Base-by-base conservation (phyloP, 2,888 invertebrate species). In the Rosalia funebris region DNA sequence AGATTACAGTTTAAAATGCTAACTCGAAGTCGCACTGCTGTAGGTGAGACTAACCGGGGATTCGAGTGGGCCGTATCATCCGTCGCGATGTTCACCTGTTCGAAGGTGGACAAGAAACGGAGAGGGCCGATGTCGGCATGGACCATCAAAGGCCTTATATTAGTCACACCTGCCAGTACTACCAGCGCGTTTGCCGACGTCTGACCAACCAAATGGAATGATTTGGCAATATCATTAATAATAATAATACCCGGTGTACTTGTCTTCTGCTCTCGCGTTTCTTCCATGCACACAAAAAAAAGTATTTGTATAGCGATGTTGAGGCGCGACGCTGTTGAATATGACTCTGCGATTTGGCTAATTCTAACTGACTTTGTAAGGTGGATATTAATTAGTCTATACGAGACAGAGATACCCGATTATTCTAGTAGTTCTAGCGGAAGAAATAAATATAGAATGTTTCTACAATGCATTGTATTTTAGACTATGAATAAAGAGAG, bases 141-240 rank as follows among this genome's bases (percentile, higher is more conserved):
- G 65, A 62, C 65, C 70, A 66, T 75, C 78, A 80, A 81, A 80
- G 79, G 76, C 74, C 66, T 71, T 67, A 72, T 74, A 79, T 82
- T 81, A 81, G 82, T 82, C 81, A 82, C 82, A 82, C 81, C 82
- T 82, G 82, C 81, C 81, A 79, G 75, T 72, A 72, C 75, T 72
- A 75, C 74, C 72, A 73, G 70, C 71, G 68, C 70, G 71, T 75
- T 70, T 68, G 66, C 65, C 70, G 69, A 65, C 69, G 66, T 70
- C 64, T 64, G 69, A 66, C 67, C 77, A 74, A 75, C 78, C 79
- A 76, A 78, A 79, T 73, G 77, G 77, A 78, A 76, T 77, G 79
- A 79, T 79, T 79, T 79, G 78, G 78, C 79, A 77, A 79, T 79
- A 78, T 78, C 78, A 77, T 78, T 79, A 79, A 79, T 79, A 79